These are phyloP conservation scores for Pangasius djambal DNA, from an alignment of 2,797 vertebrate species.

Conservation along the genomic window DNA sequence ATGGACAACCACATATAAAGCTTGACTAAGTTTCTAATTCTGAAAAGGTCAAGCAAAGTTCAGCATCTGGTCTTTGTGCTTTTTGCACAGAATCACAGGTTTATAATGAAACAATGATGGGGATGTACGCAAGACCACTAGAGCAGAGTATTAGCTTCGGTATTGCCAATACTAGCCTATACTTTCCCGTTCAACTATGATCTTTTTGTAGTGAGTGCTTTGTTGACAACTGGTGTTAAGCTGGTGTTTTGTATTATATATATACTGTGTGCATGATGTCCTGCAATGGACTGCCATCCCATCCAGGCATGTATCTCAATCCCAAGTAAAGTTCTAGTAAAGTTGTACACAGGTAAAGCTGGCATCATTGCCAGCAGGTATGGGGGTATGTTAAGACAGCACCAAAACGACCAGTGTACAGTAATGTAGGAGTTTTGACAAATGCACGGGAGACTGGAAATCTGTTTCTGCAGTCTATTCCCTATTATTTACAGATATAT, in stretches of 20 bases:
- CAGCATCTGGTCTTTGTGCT: constrained; percentile 8
- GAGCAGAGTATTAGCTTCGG: neutral
- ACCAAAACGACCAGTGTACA: neutral
- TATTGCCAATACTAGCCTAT: no score
- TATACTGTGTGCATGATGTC: no score
- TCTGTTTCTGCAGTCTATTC: neutral
- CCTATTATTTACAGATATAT: neutral
- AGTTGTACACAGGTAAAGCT: no score
- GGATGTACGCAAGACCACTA: neutral
- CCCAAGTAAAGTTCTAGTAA: no score
- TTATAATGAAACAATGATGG: neutral
- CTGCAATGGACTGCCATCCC: no score
- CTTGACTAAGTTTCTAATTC: constrained; percentile 14
- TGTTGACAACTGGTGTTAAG: neutral
- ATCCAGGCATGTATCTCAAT: no score
- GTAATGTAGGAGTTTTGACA: neutral
- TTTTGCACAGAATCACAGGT: neutral
- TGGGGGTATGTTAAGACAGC: neutral
- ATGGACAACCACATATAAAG: constrained; percentile 1
- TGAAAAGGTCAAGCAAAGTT: constrained; percentile 12
- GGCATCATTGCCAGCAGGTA: neutral
- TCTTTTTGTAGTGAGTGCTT: neutral
- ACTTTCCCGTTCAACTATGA: neutral
- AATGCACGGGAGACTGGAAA: neutral
- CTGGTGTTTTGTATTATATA: neutral